Percentiles rank a stretch among this genome's conserved stretches.
Evolutionary conservation across 2,888 invertebrate species (phyloP).

Genomic region (Reticulitermes lucifugus): DNA sequence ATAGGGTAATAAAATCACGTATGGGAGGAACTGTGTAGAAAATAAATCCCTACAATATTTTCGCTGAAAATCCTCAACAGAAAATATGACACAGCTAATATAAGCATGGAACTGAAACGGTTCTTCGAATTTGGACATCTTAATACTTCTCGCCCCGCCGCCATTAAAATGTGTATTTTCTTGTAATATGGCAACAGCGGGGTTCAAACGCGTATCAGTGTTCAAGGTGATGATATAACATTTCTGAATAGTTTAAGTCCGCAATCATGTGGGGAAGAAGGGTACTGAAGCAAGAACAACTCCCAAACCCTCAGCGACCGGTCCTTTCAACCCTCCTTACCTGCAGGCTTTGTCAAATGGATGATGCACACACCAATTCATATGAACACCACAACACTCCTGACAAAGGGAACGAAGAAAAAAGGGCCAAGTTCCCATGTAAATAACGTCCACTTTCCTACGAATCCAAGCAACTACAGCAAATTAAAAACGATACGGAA

Average conservation of each 20-base stretch:
- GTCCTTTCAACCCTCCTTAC: slow-evolving; percentile 1
- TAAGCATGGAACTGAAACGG: too few species aligned
- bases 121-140: too few species aligned
- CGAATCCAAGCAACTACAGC: background rate
- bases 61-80: too few species aligned
- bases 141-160: too few species aligned
- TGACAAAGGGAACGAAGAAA: background rate
- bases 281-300: background rate
- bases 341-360: slow-evolving; percentile 14
- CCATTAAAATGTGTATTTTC: too few species aligned
- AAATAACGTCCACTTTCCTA: background rate
- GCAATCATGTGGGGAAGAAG: background rate
- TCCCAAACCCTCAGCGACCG: slow-evolving; percentile 4
- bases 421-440: background rate
- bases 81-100: too few species aligned
- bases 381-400: background rate
- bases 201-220: background rate
- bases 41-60: too few species aligned
- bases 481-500: too few species aligned
- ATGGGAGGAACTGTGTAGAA: too few species aligned
- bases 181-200: background rate
- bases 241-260: background rate
- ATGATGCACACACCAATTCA: background rate
- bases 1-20: too few species aligned
- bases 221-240: background rate